Conservation (phyloP, 1,140 invertebrate species). For the Campodea augens region DNA sequence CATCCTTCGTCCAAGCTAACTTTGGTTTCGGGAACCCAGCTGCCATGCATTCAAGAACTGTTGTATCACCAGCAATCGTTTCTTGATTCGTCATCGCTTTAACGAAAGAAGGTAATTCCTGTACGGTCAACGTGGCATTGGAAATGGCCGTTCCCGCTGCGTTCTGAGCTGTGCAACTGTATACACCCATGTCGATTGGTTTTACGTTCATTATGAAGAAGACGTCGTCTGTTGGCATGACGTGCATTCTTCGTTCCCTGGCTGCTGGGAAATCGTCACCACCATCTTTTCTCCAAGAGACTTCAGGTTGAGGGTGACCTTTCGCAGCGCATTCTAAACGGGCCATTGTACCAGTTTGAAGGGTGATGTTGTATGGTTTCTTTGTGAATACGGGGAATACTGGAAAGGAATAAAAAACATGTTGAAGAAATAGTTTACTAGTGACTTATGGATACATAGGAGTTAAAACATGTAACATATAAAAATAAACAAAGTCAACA, state of each 20-base stretch:
- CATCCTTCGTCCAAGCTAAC: constrained; percentile 78
- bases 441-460: too few relatives aligned
- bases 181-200: constrained; percentile 68
- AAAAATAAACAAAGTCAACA: too few relatives aligned
- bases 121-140: constrained; percentile 73
- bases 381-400: constrained; percentile 75
- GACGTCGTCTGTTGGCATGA: constrained; percentile 74
- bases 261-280: constrained; percentile 89
- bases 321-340: constrained; percentile 74
- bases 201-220: constrained; percentile 85
- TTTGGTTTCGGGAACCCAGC: constrained; percentile 67
- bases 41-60: constrained; percentile 72
- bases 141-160: constrained; percentile 63
- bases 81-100: constrained; percentile 70
- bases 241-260: constrained; percentile 74
- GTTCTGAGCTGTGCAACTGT: constrained; percentile 85
- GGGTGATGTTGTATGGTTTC: constrained; percentile 61
- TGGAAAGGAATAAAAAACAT: constrained; percentile 22
- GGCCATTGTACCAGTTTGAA: constrained; percentile 66
- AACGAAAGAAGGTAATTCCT: constrained; percentile 65
- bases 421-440: too few relatives aligned
- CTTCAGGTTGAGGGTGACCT: constrained; percentile 71
- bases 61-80: constrained; percentile 50
- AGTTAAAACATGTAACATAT: too few relatives aligned
- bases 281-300: constrained; percentile 86